Evolutionary conservation across 2,888 invertebrate genomes (phyloP), one percentile per base, ranked within the genome.

Genomic region (Selenia dentaria): DNA sequence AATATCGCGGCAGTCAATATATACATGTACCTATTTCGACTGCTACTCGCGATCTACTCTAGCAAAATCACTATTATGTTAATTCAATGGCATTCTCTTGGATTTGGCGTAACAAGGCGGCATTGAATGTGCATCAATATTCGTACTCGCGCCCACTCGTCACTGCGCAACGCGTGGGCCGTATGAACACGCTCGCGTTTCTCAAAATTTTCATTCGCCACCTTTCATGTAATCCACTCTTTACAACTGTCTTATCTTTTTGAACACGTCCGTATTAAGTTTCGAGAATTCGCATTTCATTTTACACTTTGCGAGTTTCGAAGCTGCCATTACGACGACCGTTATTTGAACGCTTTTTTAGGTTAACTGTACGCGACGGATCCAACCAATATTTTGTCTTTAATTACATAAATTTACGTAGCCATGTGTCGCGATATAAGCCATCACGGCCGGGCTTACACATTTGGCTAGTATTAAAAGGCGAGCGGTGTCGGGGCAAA

Each of bases 341-440:
- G 46, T 46, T 42, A 52, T 62, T 64, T 57, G 67, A 74, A 77
- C n/a, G 16, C 4, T 72, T 45, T 43, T 39, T 67, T 55, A 59
- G 65, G 70, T 68, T 73, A 70, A 75, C 71, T 73, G 67, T 16
- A 16, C n/a, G n/a, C 67, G 54, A 54, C 56, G 63, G 70, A 64
- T 46, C 48, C 51, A 52, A 33, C 66, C 64, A 57, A 66, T 73
- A 73, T 71, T 74, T 74, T 71, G 71, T 71, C 73, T 81, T 83
- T 76, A 80, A 80, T 81, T 80, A n/a, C 75, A 20, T 64, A 77
- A 81, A 80, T 77, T 78, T 75, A 74, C 63, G 68, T 69, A 62
- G 70, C 72, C 78, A 81, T 80, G 71, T 82, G 78, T 78, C 73
- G 69, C 70, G 60, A 63, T 68, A 67, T 77, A 45, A 39, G 35